These are phyloP conservation scores for Apis florea DNA, from an alignment of 1,140 invertebrate species.

Conservation along the genomic window DNA sequence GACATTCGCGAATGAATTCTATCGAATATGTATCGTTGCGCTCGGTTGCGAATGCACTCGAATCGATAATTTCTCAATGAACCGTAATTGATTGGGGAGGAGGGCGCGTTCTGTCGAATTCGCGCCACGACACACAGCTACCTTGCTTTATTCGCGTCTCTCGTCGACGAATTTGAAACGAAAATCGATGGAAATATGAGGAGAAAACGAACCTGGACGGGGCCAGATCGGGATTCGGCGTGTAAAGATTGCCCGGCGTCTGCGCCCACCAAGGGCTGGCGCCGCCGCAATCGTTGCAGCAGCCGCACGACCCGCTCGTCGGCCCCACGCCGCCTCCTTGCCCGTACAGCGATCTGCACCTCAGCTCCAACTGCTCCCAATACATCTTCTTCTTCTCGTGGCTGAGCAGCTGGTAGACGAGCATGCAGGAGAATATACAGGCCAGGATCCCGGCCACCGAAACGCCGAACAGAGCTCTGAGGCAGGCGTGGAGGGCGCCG, in stretches of 20 bases:
- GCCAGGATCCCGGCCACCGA: slow-evolving; percentile 93
- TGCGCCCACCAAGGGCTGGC: slow-evolving; percentile 80
- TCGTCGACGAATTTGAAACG: no score
- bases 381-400: slow-evolving; percentile 97
- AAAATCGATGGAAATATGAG: no score
- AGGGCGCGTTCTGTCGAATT: background rate
- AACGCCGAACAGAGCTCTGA: slow-evolving; percentile 92
- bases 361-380: slow-evolving; percentile 93
- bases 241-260: slow-evolving; percentile 87
- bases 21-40: slow-evolving; percentile 31
- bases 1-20: slow-evolving; percentile 31
- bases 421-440: slow-evolving; percentile 95
- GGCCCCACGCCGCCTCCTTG: slow-evolving; percentile 80
- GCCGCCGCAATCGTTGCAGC: slow-evolving; percentile 87
- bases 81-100: background rate
- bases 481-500: slow-evolving; percentile 91
- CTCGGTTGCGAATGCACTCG: slow-evolving; percentile 1
- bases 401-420: slow-evolving; percentile 92
- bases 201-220: slow-evolving; percentile 77
- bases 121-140: no score
- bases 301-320: slow-evolving; percentile 83
- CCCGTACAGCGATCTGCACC: slow-evolving; percentile 88
- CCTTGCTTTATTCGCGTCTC: no score
- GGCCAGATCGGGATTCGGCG: slow-evolving; percentile 86
- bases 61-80: slow-evolving; percentile 41